These are phyloP conservation scores for Python bivittatus DNA, from an alignment of 2,113 vertebrate species.

Conservation along the genomic window DNA sequence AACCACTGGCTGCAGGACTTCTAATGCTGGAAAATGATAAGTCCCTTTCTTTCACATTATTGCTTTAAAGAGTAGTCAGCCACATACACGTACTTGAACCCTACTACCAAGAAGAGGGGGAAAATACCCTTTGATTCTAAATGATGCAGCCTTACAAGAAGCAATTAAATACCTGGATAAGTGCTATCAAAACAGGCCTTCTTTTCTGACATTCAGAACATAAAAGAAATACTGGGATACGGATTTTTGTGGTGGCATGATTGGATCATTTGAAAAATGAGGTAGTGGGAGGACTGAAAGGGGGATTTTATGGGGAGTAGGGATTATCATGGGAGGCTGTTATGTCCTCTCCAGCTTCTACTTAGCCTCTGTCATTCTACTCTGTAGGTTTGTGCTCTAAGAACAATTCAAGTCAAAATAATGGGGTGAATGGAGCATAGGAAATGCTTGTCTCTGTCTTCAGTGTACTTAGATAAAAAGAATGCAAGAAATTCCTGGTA, in stretches of 20 bases:
- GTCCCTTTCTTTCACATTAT: conserved; percentile 9
- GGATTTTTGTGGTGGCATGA: conserved; percentile 9
- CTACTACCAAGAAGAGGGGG: conserved; percentile 32
- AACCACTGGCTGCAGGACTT: conserved; percentile 18
- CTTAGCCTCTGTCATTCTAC: neutral
- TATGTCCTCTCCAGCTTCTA: neutral
- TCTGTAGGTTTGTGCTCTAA: neutral
- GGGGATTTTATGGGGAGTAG: neutral
- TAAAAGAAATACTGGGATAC: neutral
- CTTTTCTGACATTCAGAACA: neutral
- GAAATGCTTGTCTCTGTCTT: neutral
- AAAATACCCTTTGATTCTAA: conserved; percentile 25
- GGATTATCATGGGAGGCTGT: neutral
- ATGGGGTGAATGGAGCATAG: neutral
- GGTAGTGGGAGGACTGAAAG: neutral
- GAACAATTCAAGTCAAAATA: neutral
- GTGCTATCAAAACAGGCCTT: conserved; percentile 12
- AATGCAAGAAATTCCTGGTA: neutral
- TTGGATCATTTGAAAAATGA: neutral
- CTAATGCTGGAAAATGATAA: conserved; percentile 29
- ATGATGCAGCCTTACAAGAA: conserved; percentile 51
- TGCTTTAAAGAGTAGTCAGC: conserved; percentile 40
- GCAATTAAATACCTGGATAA: conserved; percentile 53
- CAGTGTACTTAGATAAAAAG: neutral
- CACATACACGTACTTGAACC: neutral